phyloP scores from a whole-genome alignment of 2,113 vertebrate genomes.

The Campylomormyrus numenius region DNA sequence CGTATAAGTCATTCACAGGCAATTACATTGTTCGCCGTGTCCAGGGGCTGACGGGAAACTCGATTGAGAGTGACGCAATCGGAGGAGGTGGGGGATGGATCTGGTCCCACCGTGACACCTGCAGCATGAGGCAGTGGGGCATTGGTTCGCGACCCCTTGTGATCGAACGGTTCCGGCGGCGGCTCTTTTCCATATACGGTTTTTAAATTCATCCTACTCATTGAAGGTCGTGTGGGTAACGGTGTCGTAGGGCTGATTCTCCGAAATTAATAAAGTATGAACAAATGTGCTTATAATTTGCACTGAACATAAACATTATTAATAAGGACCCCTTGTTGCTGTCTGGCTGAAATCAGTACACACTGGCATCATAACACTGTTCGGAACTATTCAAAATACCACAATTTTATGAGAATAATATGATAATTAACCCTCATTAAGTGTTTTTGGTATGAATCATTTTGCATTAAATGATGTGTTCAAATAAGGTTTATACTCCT shows the following conservation, averaged over 20 bases:
- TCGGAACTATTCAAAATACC: neutral
- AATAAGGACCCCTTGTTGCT: neutral
- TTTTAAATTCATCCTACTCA: neutral
- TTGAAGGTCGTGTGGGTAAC: neutral
- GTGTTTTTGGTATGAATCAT: constrained; percentile 12
- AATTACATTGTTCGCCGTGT: neutral
- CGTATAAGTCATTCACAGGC: neutral
- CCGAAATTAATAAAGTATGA: neutral
- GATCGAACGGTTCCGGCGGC: neutral
- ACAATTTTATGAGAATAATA: constrained; percentile 10
- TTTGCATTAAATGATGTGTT: constrained; percentile 17
- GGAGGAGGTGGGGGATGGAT: neutral
- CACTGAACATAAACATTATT: neutral
- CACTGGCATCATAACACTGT: neutral
- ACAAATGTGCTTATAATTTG: neutral
- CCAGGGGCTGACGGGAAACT: constrained; percentile 5
- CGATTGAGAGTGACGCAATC: neutral
- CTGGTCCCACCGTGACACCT: neutral
- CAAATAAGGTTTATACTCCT: constrained; percentile 15
- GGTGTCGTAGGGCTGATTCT: neutral
- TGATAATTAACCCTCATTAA: constrained; percentile 18
- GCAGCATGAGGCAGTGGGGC: neutral
- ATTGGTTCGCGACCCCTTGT: neutral
- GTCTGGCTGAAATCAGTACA: neutral
- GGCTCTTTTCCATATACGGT: neutral